A percentile compares a stretch with the other conserved stretches of the same genome.
Conservation (phyloP, 2,888 invertebrate species). For the Drosophila mulleri region DNA sequence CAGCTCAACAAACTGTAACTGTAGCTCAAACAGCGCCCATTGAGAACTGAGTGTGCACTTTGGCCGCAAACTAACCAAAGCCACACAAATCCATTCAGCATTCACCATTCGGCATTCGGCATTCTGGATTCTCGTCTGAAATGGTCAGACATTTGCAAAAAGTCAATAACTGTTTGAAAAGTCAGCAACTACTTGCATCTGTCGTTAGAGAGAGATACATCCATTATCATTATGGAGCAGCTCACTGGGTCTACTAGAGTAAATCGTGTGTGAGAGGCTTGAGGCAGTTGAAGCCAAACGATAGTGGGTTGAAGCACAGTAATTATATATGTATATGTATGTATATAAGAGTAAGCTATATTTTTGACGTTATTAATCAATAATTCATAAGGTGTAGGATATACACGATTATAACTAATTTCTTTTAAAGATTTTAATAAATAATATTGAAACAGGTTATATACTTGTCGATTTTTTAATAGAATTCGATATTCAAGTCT, state of each 20-base stretch:
- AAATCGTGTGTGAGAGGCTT: not conserved
- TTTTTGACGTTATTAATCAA: no score
- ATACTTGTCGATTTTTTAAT: no score
- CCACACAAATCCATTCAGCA: slow-evolving; percentile 32
- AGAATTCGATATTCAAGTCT: no score
- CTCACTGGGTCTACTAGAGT: not conserved
- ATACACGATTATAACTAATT: no score
- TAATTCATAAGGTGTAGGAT: no score
- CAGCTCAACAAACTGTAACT: slow-evolving; percentile 49
- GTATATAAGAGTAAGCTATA: no score
- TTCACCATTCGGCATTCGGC: not conserved
- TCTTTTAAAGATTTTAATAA: no score
- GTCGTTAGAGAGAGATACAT: slow-evolving; percentile 16
- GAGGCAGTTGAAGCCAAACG: not conserved
- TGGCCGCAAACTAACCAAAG: slow-evolving; percentile 60
- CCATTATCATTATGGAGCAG: slow-evolving; percentile 35
- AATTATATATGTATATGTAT: no score
- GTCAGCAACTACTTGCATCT: slow-evolving; percentile 21
- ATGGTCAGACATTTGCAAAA: slow-evolving; percentile 28
- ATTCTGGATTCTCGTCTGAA: slow-evolving; percentile 6
- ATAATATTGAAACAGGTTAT: no score
- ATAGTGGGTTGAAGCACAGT: no score
- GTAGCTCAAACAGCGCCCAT: slow-evolving; percentile 15
- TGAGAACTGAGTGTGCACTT: slow-evolving; percentile 44
- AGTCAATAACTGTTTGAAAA: slow-evolving; percentile 51